Evolutionary conservation across 2,113 vertebrate genomes (phyloP), one percentile per base, ranked within the genome.

Genomic region (Ascaphus truei): DNA sequence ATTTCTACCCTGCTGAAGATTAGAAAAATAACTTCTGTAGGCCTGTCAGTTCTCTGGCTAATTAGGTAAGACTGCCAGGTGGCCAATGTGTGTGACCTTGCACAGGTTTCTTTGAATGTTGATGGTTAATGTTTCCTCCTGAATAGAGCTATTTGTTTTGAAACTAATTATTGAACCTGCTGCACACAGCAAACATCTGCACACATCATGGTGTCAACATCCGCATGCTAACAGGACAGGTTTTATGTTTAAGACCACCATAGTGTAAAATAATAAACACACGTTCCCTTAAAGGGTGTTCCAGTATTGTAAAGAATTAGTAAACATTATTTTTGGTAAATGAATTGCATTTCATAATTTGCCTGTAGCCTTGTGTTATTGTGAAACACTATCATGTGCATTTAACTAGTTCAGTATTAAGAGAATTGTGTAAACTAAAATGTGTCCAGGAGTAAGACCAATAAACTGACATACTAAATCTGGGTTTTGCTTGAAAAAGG

Each of bases 401-500:
- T 51, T 51, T 50, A n/a, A 68, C 25, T 33, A 68, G 29, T n/a
- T 30, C 16, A 56, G 31, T 23, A 52, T 61, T 48, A 23, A 61
- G 25, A 61, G 50, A 52, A 71, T 61, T 20, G 33, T 39, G 33
- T 41, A 27, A 61, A 71, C 60, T 61, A 60, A 68, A 79, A 79
- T 68, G 74, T 34, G 56, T 73, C 60, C 55, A 65, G 4, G 0
- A 0, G 61, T 63, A 76, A 80, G 43, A 25, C 26, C 36, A 66
- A 66, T 18, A 55, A 66, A 75, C 34, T 74, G 29, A 5, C 72
- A 37, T 41, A 50, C 26, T 37, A 75, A 77, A 72, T 75, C 63
- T 80, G 73, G 30, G 11, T 76, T 74, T 67, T 18, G 69, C 73
- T 82, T 78, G 12, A 62, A 63, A 37, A 73, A 48, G 22, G 75